phyloP scores from a whole-genome alignment of 35 echinoderm and acorn worm species.

The Stichopus chloronotus region DNA sequence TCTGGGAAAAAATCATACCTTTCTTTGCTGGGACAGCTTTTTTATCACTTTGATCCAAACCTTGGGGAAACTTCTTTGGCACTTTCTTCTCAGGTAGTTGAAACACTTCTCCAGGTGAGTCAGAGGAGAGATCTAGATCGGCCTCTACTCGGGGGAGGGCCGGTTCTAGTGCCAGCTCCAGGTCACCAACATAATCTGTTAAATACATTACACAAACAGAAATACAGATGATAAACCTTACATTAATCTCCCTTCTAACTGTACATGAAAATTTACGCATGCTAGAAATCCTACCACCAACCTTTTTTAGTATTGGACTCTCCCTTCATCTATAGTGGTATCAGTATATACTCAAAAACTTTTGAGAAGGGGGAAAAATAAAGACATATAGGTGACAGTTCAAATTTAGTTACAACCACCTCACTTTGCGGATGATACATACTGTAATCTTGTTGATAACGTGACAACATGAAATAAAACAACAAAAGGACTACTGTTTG shows the following conservation, averaged over 20 bases:
- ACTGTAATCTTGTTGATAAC: no score
- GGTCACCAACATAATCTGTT: constrained; percentile 88
- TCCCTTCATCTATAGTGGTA: no score
- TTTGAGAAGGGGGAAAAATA: no score
- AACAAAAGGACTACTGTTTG: no score
- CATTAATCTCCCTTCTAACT: background rate
- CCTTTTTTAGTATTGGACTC: no score
- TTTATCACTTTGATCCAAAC: constrained; percentile 11
- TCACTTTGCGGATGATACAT: no score
- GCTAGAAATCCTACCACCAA: background rate
- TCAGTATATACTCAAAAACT: no score
- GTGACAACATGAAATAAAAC: no score
- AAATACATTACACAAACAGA: background rate
- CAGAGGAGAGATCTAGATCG: constrained; percentile 81
- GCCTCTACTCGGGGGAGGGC: constrained; percentile 61
- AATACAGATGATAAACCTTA: background rate
- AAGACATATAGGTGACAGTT: no score
- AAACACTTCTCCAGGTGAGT: constrained; percentile 47
- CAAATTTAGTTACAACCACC: no score
- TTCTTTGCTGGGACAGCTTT: constrained; percentile 3
- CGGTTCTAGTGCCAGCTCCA: constrained; percentile 89
- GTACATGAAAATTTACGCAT: background rate
- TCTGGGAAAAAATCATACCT: background rate
- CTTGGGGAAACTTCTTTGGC: constrained; percentile 37
- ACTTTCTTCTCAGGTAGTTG: constrained; percentile 26